Conservation (phyloP, 92 coral and sea anemone species). For the Galaxea fascicularis region DNA sequence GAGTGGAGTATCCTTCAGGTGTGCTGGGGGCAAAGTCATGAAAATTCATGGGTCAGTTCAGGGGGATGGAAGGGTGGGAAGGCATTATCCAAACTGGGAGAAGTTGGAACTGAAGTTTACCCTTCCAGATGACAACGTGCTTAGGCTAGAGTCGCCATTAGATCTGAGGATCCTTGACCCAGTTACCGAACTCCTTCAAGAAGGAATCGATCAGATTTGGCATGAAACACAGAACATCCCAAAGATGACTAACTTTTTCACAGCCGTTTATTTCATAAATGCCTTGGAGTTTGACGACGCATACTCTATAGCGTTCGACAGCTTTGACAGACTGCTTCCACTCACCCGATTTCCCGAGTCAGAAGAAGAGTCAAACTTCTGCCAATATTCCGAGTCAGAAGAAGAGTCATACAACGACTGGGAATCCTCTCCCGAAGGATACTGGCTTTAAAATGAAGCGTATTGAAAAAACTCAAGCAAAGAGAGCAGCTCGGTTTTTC, state of each 20-base stretch:
- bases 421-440: not conserved
- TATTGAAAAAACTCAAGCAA: too few relatives aligned
- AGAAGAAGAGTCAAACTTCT: not conserved
- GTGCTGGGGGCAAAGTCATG: conserved; percentile 16
- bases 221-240: conserved; percentile 38
- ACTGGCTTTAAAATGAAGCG: too few relatives aligned
- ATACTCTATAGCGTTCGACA: not conserved
- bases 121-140: conserved; percentile 32
- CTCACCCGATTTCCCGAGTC: not conserved
- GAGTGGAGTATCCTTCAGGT: conserved; percentile 37
- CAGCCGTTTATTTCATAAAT: conserved; percentile 51
- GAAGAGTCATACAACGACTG: not conserved
- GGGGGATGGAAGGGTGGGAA: conserved; percentile 40
- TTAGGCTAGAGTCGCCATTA: conserved; percentile 27
- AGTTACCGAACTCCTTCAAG: conserved; percentile 54
- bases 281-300: conserved; percentile 33
- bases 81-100: conserved; percentile 21
- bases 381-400: not conserved
- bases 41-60: conserved; percentile 26
- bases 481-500: too few relatives aligned
- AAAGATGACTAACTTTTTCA: conserved; percentile 26
- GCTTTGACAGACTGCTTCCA: not conserved
- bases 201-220: conserved; percentile 21
- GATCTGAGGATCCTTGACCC: conserved; percentile 42
- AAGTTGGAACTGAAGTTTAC: conserved; percentile 33